Percentiles rank a stretch among this genome's conserved stretches.
phyloP scores from a whole-genome alignment of 2,888 invertebrate species.

The Morpho helenor region DNA sequence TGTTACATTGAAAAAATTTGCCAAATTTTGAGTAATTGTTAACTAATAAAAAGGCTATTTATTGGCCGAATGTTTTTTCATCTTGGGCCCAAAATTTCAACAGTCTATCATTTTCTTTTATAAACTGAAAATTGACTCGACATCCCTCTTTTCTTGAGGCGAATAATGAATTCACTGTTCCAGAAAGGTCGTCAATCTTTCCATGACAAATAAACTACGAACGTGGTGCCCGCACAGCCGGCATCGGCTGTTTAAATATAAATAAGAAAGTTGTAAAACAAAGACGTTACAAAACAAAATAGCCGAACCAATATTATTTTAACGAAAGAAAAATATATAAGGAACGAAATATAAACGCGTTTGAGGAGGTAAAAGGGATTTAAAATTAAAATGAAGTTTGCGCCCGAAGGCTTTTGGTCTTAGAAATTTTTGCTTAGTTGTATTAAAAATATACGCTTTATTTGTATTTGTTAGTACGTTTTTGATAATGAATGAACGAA shows the following conservation, averaged over 20 bases:
- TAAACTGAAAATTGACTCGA: too few species aligned
- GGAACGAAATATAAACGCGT: slow-evolving; percentile 25
- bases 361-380: slow-evolving; percentile 23
- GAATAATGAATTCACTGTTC: background rate
- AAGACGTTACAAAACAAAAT: slow-evolving; percentile 13
- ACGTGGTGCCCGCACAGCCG: background rate
- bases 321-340: slow-evolving; percentile 22
- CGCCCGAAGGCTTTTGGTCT: slow-evolving; percentile 21
- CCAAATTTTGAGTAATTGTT: too few species aligned
- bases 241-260: background rate
- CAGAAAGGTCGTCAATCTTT: background rate
- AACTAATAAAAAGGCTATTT: too few species aligned
- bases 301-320: slow-evolving; percentile 18
- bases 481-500: too few species aligned
- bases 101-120: too few species aligned
- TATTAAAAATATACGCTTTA: slow-evolving; percentile 16
- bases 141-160: too few species aligned
- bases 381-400: slow-evolving; percentile 30
- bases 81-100: too few species aligned
- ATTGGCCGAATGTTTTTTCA: too few species aligned
- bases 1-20: too few species aligned
- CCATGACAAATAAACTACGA: too few species aligned
- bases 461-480: background rate
- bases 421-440: slow-evolving; percentile 25
- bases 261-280: slow-evolving; percentile 4